These are phyloP conservation scores for Kryptolebias ocellatus DNA, from an alignment of 2,797 vertebrate genomes.

Conservation along the genomic window DNA sequence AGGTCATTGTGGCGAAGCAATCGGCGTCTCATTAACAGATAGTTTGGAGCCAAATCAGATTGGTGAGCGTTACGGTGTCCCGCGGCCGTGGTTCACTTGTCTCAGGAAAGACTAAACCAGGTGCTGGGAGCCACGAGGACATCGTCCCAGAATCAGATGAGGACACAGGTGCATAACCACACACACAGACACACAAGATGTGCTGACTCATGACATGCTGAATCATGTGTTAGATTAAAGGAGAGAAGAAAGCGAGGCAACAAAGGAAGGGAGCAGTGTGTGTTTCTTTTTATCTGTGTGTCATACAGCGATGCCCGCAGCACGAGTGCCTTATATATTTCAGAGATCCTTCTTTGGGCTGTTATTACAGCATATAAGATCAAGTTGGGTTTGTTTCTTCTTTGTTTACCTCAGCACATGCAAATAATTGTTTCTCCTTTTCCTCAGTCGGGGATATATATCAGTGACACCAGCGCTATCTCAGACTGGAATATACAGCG, in stretches of 20 bases:
- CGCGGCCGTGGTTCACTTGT: slow-evolving; percentile 58
- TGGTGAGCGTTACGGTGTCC: slow-evolving; percentile 57
- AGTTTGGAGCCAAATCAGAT: slow-evolving; percentile 56
- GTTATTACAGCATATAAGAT: slow-evolving; percentile 56
- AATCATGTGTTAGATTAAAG: slow-evolving; percentile 49
- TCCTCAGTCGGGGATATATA: not conserved
- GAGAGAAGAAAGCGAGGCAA: slow-evolving; percentile 25
- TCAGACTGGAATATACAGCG: not conserved
- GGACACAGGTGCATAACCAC: slow-evolving; percentile 48
- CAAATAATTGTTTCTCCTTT: not conserved
- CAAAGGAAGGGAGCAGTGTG: slow-evolving; percentile 12
- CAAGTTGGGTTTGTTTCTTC: slow-evolving; percentile 6
- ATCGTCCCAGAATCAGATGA: slow-evolving; percentile 38
- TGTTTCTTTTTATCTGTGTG: slow-evolving; percentile 4
- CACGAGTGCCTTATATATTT: not conserved
- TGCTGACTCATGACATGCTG: slow-evolving; percentile 62
- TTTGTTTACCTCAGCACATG: slow-evolving; percentile 14
- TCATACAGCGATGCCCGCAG: not conserved
- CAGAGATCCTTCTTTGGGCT: slow-evolving; percentile 6
- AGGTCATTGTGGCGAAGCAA: slow-evolving; percentile 23
- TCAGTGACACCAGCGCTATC: not conserved
- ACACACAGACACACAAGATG: slow-evolving; percentile 27
- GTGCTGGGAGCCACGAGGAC: slow-evolving; percentile 44
- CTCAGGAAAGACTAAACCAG: slow-evolving; percentile 49
- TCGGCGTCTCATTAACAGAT: slow-evolving; percentile 51